Evolutionary conservation across 2,888 invertebrate genomes (phyloP).

Genomic region (Pseudococcus longispinus): DNA sequence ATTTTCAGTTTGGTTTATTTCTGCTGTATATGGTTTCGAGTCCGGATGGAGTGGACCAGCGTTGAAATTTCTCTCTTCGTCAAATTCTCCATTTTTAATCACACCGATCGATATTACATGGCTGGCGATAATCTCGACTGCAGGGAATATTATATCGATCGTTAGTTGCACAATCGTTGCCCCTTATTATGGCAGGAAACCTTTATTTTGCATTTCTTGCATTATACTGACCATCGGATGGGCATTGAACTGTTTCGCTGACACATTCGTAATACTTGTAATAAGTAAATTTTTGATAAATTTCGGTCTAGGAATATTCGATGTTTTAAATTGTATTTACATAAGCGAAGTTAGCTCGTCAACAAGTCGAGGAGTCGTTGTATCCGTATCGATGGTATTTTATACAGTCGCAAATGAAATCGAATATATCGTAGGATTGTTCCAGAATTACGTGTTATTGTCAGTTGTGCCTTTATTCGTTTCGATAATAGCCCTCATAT

Average conservation of each 20-base stretch:
- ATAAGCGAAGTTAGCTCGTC: background rate
- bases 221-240: background rate
- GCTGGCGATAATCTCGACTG: background rate
- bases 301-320: background rate
- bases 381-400: background rate
- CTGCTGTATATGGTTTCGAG: constrained; percentile 4
- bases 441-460: background rate
- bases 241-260: background rate
- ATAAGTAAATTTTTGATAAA: constrained; percentile 8
- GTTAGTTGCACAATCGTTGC: background rate
- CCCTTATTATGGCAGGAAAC: background rate
- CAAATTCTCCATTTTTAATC: background rate
- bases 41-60: constrained; percentile 29
- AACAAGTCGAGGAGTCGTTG: background rate
- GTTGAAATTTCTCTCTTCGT: background rate
- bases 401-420: background rate
- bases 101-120: background rate
- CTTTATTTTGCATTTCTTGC: background rate
- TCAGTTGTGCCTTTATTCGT: background rate
- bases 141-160: background rate
- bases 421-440: background rate
- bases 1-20: constrained; percentile 7
- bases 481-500: background rate
- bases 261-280: background rate
- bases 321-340: constrained; percentile 6